Evolutionary conservation across 2,888 invertebrate genomes (phyloP).

Genomic region (Calameuta filiformis): DNA sequence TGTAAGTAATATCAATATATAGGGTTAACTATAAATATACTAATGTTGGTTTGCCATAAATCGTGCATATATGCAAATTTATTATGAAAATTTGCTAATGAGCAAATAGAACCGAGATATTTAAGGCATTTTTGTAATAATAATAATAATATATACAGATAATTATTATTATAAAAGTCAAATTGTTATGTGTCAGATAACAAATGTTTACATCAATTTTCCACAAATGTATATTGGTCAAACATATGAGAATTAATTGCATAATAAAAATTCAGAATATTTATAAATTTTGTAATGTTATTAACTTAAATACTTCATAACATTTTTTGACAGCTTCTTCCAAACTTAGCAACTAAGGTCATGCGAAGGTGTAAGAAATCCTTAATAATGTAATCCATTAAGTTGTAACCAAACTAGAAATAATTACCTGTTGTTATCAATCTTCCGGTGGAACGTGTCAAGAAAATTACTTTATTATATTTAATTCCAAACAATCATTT

Average conservation of each 20-base stretch:
- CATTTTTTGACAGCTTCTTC: neutral
- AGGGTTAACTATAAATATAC: neutral
- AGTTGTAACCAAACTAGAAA: neutral
- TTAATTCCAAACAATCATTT: neutral
- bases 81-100: neutral
- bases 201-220: neutral
- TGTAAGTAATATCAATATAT: neutral
- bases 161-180: neutral
- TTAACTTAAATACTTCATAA: neutral
- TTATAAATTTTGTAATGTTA: neutral
- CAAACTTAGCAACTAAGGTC: neutral
- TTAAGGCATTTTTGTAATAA: neutral
- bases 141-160: neutral
- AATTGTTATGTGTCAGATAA: neutral
- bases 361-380: neutral
- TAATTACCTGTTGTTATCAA: neutral
- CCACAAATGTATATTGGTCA: neutral
- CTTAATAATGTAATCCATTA: neutral
- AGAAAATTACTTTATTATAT: neutral
- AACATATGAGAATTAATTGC: neutral
- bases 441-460: neutral
- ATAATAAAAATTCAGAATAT: neutral
- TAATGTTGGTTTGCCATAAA: neutral
- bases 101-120: neutral
- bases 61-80: neutral